Conservation (phyloP, 2,888 invertebrate species). For the Parnassius glacialis region DNA sequence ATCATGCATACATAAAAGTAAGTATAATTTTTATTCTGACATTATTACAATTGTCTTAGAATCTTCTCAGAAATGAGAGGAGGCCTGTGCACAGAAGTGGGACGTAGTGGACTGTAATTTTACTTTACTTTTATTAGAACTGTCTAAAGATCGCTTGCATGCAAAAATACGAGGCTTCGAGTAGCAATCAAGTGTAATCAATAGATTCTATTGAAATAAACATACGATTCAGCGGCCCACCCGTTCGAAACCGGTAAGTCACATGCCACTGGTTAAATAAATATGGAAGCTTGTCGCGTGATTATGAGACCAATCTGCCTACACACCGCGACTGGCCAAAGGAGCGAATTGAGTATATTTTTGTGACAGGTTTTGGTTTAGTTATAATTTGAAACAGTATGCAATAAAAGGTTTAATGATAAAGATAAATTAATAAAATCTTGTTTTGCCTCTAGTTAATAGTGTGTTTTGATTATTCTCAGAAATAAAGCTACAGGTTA, state of each 20-base stretch:
- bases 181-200: slow-evolving; percentile 27
- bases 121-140: not conserved
- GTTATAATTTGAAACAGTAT: slow-evolving; percentile 10
- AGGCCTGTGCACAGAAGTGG: too few relatives aligned
- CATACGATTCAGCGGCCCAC: slow-evolving; percentile 60
- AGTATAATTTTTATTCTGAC: too few relatives aligned
- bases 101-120: too few relatives aligned
- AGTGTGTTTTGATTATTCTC: slow-evolving; percentile 5
- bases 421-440: slow-evolving; percentile 6
- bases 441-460: slow-evolving; percentile 1
- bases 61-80: too few relatives aligned
- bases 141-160: slow-evolving; percentile 1
- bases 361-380: slow-evolving; percentile 27
- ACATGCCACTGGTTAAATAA: slow-evolving; percentile 67
- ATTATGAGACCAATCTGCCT: slow-evolving; percentile 71
- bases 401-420: slow-evolving; percentile 12
- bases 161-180: slow-evolving; percentile 15
- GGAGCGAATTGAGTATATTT: slow-evolving; percentile 23
- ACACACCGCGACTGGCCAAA: slow-evolving; percentile 48
- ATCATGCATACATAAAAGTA: not conserved
- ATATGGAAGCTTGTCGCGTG: slow-evolving; percentile 74
- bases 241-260: slow-evolving; percentile 71
- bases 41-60: too few relatives aligned
- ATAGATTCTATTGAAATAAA: slow-evolving; percentile 39
- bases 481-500: slow-evolving; percentile 6